Base-by-base conservation (phyloP, 2,113 vertebrate genomes). In the Columba livia region DNA sequence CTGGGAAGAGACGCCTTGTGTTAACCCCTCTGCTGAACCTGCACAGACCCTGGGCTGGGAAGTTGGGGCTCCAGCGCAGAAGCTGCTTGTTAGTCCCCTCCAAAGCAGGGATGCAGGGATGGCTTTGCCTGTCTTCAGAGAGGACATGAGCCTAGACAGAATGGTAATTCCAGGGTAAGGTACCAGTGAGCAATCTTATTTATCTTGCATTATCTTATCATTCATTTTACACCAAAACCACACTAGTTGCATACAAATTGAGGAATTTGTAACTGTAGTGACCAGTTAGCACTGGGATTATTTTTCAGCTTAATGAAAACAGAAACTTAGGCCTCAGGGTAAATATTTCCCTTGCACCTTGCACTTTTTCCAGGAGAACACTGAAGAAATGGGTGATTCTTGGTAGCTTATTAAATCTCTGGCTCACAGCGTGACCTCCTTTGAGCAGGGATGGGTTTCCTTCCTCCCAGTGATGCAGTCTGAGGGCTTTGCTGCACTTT, bases 101-200 rank as follows among this genome's bases (percentile, higher is more conserved):
- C 84, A 10, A 24, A 57, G 84, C 61, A 36, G 51, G 0, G 0
- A 23, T 3, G 54, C 1, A 2, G 6, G 4, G 51, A 51, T 23
- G 73, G 57, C 57, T 86, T 61, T 38, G 50, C 48, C 2, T 1
- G 7, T 13, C 47, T 29, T 73, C 77, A 3, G 77, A 31, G 34
- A 44, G 38, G 42, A 32, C 0, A 0, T 48, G 34, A 64, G 24
- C 57, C n/a, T 10, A 8, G 4, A 36, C 67, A 67, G 31, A 47
- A 23, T 7, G 32, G 17, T 24, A 12, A 31, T 32, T 34, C 47
- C 29, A 12, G 34, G 6, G 38, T 29, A 12, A 28, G n/a, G 6
- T 2, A 17, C n/a, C 31, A 34, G 11, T 12, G 15, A 15, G 32
- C 16, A 31, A 18, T 7, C 42, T 54, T 47, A 18, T 10, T 50